Percentiles rank a stretch among this genome's conserved stretches.
Evolutionary conservation across 2,888 invertebrate species (phyloP).

Genomic region (Syrista parreyssii): DNA sequence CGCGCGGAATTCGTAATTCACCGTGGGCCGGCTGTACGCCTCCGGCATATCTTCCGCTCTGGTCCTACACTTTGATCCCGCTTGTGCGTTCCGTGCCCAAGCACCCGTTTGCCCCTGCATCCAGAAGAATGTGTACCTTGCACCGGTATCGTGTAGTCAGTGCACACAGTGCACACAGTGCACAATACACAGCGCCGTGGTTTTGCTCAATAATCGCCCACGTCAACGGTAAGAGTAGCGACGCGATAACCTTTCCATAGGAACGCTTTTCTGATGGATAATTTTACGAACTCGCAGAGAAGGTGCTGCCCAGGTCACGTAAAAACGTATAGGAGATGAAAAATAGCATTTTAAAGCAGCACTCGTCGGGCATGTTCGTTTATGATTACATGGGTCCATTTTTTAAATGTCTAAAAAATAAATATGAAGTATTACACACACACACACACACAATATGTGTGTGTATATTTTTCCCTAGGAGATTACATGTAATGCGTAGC

Average conservation of each 20-base stretch:
- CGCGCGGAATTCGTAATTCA: neutral
- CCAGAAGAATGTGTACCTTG: neutral
- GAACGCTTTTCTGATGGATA: neutral
- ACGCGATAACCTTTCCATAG: neutral
- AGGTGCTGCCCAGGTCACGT: neutral
- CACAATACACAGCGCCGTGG: neutral
- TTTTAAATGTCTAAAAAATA: no score
- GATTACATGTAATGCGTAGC: neutral
- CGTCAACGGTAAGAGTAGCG: neutral
- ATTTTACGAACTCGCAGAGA: neutral
- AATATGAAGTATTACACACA: neutral
- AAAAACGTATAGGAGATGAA: constrained; percentile 30
- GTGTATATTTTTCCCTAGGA: neutral
- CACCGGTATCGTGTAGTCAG: neutral
- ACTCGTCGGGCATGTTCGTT: neutral
- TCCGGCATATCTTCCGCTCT: neutral
- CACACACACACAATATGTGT: no score
- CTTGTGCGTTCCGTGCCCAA: constrained; percentile 23
- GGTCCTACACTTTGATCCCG: constrained; percentile 7
- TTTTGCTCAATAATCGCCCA: neutral
- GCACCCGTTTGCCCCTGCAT: neutral
- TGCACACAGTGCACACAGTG: neutral
- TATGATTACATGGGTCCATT: neutral
- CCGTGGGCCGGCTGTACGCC: neutral
- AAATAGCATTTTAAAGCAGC: constrained; percentile 47